Conservation (phyloP, 2,797 vertebrate genomes). For the Galago senegalensis region DNA sequence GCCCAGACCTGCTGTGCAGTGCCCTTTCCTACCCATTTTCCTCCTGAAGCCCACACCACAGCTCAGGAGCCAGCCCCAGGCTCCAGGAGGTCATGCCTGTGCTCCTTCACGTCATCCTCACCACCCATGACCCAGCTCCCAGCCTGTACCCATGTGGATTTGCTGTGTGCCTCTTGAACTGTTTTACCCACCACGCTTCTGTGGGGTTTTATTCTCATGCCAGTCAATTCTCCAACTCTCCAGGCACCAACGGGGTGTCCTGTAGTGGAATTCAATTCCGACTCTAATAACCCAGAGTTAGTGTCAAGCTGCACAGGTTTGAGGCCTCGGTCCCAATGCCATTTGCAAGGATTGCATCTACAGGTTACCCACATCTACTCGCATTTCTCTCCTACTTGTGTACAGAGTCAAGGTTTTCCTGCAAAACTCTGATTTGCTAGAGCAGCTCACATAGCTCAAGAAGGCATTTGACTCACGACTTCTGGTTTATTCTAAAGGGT, state of each 20-base stretch:
- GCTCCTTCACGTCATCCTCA: accelerated
- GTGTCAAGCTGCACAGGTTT: neutral
- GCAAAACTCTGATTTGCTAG: neutral
- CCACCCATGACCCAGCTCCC: neutral
- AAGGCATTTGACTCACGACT: neutral
- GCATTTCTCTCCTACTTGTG: neutral
- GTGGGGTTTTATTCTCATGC: neutral
- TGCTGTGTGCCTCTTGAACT: accelerated
- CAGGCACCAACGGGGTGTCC: neutral
- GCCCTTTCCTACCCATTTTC: too few relatives aligned
- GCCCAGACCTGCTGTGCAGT: neutral
- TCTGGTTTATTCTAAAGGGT: neutral
- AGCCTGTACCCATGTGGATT: neutral
- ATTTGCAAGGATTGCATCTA: neutral
- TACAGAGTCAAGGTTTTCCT: neutral
- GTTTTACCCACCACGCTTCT: neutral
- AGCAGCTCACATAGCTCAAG: neutral
- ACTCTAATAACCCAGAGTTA: too few relatives aligned
- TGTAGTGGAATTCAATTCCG: neutral
- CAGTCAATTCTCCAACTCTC: neutral
- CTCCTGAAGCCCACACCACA: neutral
- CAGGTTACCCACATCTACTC: neutral
- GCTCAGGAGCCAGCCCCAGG: neutral
- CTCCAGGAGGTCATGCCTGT: accelerated
- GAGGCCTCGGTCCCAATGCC: neutral